Evolutionary conservation across 2,113 vertebrate genomes (phyloP), one percentile per base, ranked within the genome.

Genomic region (Spizaetus ornatus): DNA sequence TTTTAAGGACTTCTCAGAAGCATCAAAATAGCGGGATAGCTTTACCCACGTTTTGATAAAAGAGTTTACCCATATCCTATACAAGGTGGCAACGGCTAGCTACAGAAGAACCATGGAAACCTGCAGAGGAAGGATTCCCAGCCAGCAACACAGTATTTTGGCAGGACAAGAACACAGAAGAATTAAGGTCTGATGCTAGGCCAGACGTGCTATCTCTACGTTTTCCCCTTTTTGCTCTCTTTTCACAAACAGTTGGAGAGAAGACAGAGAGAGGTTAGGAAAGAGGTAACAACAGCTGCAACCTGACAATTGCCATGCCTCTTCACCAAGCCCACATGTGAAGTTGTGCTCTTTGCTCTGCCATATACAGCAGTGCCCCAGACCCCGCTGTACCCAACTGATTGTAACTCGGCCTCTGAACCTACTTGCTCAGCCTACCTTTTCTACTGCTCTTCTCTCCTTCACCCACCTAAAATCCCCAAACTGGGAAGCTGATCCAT

Each of bases 311-410:
- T 1, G 0, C 15, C 15, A 67, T 7, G 13, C 22, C 36, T 78
- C 34, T 36, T 81, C 38, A 84, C 7, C 0, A 0, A 90, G 18
- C 3, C 25, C 11, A 22, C 0, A 0, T 1, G 3, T 19, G 17
- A 10, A 72, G 29, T 25, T 66, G 3, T 29, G 23, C 29, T 74
- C n/a, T 78, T 47, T 62, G 20, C 34, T 72, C 65, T 40, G 47
- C 27, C 34, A 67, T 16, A 16, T 48, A 26, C 5, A 56, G 32
- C 15, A 52, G 17, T 23, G 36, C 3, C 7, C 17, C 55, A 92
- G 45, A 42, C 6, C 1, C 11, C 0, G 0, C 17, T 32, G 27
- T n/a, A 78, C 7, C 3, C 3, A 82, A n/a, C 16, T 5, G 3
- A 40, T 9, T 26, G 31, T 36, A 79, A 42, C 14, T 5, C 2